Evolutionary conservation across 2,113 vertebrate species (phyloP).

Genomic region (Geothlypis trichas): DNA sequence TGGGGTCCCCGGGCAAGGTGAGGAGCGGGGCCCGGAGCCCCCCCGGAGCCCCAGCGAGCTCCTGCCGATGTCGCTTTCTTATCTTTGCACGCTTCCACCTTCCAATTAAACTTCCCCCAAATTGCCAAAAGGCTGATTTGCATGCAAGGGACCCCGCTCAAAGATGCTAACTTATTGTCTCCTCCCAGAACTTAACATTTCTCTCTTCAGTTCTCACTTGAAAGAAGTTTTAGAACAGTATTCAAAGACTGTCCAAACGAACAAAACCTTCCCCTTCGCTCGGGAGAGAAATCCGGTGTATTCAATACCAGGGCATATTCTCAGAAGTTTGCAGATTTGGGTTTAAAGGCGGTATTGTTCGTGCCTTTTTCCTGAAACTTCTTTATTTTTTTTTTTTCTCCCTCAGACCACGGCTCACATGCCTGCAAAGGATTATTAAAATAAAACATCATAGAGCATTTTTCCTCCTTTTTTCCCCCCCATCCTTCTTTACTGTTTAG

Average conservation of each 20-base stretch:
- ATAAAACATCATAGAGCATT: conserved; percentile 29
- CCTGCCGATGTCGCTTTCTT: neutral
- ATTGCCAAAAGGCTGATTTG: conserved; percentile 58
- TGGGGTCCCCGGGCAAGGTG: neutral
- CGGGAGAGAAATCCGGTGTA: conserved; percentile 69
- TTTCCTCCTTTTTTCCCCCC: neutral
- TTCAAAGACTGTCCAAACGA: conserved; percentile 68
- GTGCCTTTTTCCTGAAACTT: conserved; percentile 24
- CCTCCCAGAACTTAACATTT: conserved; percentile 64
- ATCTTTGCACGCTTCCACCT: conserved; percentile 48
- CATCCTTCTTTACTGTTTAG: conserved; percentile 3
- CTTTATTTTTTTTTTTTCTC: neutral
- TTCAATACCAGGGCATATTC: conserved; percentile 59
- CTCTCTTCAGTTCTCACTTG: conserved; percentile 65
- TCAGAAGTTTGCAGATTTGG: conserved; percentile 62
- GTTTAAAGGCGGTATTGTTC: conserved; percentile 65
- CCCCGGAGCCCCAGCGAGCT: neutral
- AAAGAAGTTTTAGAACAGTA: conserved; percentile 68
- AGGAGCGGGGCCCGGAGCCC: neutral
- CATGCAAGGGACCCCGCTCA: conserved; percentile 57
- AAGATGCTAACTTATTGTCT: conserved; percentile 70
- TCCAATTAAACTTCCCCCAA: conserved; percentile 48
- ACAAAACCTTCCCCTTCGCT: conserved; percentile 62
- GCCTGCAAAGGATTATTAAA: conserved; percentile 61
- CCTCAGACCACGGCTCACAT: neutral